These are phyloP conservation scores for Tineola bisselliella DNA, from an alignment of 2,888 invertebrate genomes.

Conservation along the genomic window DNA sequence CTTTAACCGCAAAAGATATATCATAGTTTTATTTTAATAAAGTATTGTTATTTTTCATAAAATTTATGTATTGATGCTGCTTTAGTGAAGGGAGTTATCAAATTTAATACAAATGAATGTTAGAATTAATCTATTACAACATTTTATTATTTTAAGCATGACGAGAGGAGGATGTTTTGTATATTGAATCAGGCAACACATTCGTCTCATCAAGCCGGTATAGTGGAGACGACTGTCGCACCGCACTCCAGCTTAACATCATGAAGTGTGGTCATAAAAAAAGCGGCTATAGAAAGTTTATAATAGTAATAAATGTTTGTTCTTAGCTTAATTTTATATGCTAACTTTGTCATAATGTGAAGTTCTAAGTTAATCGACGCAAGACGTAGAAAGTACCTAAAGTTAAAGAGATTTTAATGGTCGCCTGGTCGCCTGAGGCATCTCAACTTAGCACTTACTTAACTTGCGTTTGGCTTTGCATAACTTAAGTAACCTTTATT, in stretches of 20 bases:
- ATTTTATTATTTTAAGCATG: too few relatives aligned
- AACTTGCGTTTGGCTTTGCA: constrained; percentile 7
- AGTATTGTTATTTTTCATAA: neutral
- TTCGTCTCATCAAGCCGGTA: too few relatives aligned
- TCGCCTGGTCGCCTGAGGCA: constrained; percentile 13
- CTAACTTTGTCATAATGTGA: neutral
- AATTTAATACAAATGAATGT: too few relatives aligned
- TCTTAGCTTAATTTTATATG: neutral
- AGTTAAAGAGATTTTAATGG: constrained; percentile 16
- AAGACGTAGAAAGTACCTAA: neutral
- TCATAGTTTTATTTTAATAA: neutral
- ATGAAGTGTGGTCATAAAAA: too few relatives aligned
- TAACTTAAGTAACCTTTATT: neutral
- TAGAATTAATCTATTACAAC: too few relatives aligned
- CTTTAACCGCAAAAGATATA: neutral
- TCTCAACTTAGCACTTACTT: constrained; percentile 12
- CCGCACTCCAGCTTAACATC: too few relatives aligned
- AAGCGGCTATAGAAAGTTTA: neutral
- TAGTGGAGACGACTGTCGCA: too few relatives aligned
- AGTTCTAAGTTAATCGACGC: constrained; percentile 1
- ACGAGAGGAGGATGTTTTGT: too few relatives aligned
- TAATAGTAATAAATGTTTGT: neutral
- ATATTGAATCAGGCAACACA: too few relatives aligned
- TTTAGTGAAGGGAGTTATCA: too few relatives aligned
- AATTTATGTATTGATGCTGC: too few relatives aligned